Conservation (phyloP, 2,888 invertebrate species). For the Tenthredo amoena region DNA sequence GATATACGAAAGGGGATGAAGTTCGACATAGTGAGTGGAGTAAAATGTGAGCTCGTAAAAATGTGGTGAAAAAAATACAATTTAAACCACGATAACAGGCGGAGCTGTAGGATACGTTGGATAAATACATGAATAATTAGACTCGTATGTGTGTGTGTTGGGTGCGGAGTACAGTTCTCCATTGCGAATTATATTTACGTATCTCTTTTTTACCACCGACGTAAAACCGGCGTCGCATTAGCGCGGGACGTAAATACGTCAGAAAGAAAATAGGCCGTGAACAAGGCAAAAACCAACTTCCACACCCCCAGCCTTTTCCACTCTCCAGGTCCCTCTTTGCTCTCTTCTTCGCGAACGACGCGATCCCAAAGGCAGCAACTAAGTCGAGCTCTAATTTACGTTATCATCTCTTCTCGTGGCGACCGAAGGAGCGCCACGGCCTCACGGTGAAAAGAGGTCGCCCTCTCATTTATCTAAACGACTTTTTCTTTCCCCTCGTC, state of each 20-base stretch:
- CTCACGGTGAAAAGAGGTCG: conserved; percentile 42
- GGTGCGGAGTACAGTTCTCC: not conserved
- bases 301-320: not conserved
- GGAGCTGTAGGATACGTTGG: not conserved
- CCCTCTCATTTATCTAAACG: conserved; percentile 48
- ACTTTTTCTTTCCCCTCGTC: conserved; percentile 13
- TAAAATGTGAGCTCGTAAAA: not conserved
- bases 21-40: not conserved
- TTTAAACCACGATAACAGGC: not conserved
- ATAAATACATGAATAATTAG: conserved; percentile 1
- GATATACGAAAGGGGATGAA: not conserved
- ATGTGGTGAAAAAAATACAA: not conserved
- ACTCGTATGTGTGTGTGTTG: not conserved
- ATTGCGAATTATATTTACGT: not conserved
- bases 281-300: conserved; percentile 16
- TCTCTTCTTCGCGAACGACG: not conserved
- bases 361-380: conserved; percentile 39
- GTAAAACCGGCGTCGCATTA: conserved; percentile 37
- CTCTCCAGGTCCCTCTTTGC: not conserved
- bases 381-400: conserved; percentile 48
- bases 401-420: conserved; percentile 45
- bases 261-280: conserved; percentile 17
- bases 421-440: conserved; percentile 26
- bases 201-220: not conserved
- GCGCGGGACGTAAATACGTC: conserved; percentile 24